Conservation (phyloP, 2,797 vertebrate genomes). For the Diglossa cyanea region DNA sequence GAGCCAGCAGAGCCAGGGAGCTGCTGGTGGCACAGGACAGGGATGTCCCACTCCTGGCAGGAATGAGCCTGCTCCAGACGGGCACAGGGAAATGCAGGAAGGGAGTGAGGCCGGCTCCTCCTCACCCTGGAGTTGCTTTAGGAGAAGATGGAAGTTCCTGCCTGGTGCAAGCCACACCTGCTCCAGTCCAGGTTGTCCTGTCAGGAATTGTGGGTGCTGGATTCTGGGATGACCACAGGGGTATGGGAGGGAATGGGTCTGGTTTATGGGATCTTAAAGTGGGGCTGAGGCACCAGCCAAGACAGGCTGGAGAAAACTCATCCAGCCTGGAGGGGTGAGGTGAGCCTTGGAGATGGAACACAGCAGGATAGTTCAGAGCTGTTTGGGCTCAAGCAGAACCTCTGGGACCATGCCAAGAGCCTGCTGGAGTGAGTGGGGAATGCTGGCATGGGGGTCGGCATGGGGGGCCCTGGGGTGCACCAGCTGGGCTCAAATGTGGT, state of each 20-base stretch:
- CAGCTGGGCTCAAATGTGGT: constrained; percentile 10
- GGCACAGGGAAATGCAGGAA: neutral
- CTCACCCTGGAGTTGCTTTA: neutral
- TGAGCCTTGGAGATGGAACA: neutral
- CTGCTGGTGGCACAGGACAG: neutral
- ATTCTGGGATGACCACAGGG: fast-evolving
- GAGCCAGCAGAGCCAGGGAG: neutral
- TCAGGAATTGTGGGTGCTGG: neutral
- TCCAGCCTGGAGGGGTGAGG: neutral
- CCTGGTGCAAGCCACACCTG: neutral
- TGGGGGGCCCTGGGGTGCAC: neutral
- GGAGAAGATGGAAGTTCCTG: neutral
- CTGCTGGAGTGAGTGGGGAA: neutral
- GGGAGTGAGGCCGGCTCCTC: neutral
- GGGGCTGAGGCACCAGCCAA: neutral
- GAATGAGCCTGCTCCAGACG: neutral
- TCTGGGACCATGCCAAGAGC: neutral
- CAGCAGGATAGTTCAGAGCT: fast-evolving
- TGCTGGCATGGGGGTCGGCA: neutral
- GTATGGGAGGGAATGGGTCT: neutral
- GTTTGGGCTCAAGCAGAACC: neutral
- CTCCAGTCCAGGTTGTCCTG: neutral
- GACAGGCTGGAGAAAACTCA: neutral
- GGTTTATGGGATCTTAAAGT: neutral
- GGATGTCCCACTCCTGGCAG: neutral